Evolutionary conservation across 2,888 invertebrate genomes (phyloP).

Genomic region (Fabriciana adippe): DNA sequence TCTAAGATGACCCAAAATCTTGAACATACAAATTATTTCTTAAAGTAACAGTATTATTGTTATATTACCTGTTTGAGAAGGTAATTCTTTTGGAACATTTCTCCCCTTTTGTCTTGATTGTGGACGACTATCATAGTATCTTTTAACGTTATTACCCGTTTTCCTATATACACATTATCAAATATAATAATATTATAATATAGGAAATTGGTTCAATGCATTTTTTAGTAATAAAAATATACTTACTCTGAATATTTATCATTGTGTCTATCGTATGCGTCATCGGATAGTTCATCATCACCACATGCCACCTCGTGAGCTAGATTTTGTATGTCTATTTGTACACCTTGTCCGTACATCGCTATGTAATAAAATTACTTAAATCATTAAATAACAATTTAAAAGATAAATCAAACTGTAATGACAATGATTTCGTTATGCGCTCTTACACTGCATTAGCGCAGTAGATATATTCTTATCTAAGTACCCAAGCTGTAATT

Average conservation of each 20-base stretch:
- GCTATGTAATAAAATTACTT: conserved; percentile 35
- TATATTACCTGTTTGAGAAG: conserved; percentile 18
- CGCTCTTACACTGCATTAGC: no score
- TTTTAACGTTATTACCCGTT: conserved; percentile 5
- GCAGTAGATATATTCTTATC: no score
- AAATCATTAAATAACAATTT: not conserved
- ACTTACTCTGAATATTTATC: conserved; percentile 24
- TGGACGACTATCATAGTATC: conserved; percentile 15
- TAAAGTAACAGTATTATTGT: not conserved
- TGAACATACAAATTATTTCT: not conserved
- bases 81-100: not conserved
- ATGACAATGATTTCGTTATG: not conserved
- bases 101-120: conserved; percentile 22
- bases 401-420: not conserved
- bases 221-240: not conserved
- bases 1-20: no score
- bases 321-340: conserved; percentile 33
- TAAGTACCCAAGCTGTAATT: no score
- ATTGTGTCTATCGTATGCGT: conserved; percentile 11
- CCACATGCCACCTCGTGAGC: conserved; percentile 53
- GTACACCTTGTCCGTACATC: conserved; percentile 44
- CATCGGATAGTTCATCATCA: conserved; percentile 39
- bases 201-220: no score
- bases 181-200: no score
- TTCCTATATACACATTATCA: not conserved